Conservation (phyloP, 1,140 invertebrate genomes). For the Cherax quadricarinatus region DNA sequence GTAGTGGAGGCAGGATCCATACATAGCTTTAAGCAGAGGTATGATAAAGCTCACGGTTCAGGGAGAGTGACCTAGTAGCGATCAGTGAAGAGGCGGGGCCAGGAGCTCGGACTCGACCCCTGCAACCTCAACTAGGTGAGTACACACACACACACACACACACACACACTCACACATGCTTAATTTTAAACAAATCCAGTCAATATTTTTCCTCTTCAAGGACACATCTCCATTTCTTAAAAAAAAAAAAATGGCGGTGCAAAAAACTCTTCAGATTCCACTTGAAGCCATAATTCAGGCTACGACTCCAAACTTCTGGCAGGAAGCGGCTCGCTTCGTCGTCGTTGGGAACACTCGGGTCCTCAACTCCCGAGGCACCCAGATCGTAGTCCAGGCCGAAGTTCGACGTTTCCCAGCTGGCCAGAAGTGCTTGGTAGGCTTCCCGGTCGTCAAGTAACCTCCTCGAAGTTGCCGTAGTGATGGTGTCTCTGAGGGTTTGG, state of each 20-base stretch:
- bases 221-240: neutral
- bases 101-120: no score
- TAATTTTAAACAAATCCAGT: no score
- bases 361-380: neutral
- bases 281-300: neutral
- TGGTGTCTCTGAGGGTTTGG: neutral
- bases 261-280: neutral
- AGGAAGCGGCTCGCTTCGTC: neutral
- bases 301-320: slow-evolving; percentile 24
- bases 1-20: no score
- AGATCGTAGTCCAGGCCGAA: neutral
- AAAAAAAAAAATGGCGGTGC: neutral
- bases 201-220: no score
- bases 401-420: neutral
- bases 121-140: no score
- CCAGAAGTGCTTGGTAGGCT: neutral
- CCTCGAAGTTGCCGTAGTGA: neutral
- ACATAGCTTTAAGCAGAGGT: no score
- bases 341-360: slow-evolving; percentile 6
- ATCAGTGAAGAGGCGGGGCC: no score
- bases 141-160: no score
- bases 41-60: no score
- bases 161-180: no score
- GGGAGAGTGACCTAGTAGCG: no score
- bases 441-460: neutral